Evolutionary conservation across 2,113 vertebrate species (phyloP).

Genomic region (Crotalus tigris): DNA sequence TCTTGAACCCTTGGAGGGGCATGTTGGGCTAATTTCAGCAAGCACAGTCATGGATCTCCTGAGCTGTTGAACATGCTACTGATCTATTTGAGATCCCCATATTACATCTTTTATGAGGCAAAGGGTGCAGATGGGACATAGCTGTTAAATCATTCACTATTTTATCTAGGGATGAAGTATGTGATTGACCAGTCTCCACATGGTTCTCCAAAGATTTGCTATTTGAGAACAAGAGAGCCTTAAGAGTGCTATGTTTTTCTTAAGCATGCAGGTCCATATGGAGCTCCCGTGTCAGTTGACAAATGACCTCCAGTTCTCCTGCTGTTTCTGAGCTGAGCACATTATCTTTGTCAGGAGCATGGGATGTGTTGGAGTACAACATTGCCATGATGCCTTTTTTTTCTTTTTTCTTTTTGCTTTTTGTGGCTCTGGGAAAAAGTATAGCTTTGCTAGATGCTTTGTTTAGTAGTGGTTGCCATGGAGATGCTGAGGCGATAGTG

Average conservation of each 20-base stretch:
- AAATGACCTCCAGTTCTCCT: background rate
- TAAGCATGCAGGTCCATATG: background rate
- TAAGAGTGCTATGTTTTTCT: background rate
- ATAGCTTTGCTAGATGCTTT: conserved; percentile 7
- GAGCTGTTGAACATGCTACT: background rate
- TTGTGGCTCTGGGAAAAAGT: background rate
- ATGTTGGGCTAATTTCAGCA: background rate
- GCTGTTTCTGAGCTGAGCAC: background rate
- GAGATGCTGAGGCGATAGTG: background rate
- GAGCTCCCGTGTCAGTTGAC: background rate
- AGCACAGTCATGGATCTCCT: background rate
- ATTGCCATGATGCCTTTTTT: background rate
- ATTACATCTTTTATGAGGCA: background rate
- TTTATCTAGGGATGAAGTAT: background rate
- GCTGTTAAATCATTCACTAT: background rate
- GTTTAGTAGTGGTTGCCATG: conserved; percentile 24
- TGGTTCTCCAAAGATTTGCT: background rate
- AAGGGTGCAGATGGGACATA: background rate
- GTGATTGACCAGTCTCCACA: background rate
- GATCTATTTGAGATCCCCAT: background rate
- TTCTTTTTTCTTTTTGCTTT: background rate
- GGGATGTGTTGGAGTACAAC: background rate
- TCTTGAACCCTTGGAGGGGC: background rate
- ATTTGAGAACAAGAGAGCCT: background rate
- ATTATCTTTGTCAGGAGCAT: background rate